Conservation (phyloP, 2,113 vertebrate species). For the Pao palembangensis region DNA sequence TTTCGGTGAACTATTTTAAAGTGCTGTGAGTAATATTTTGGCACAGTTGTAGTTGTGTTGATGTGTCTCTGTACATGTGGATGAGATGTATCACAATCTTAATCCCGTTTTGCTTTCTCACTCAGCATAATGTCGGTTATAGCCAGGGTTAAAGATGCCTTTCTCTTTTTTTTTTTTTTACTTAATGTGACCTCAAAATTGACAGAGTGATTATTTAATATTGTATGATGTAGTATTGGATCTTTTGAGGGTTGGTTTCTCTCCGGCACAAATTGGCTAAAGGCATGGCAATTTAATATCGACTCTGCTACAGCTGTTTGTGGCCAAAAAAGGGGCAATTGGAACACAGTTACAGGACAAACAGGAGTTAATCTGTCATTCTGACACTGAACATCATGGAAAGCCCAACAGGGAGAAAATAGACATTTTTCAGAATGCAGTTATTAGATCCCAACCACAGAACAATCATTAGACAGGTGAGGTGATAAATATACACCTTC, state of each 20-base stretch:
- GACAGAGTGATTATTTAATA: slow-evolving; percentile 1
- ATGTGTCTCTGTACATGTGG: slow-evolving; percentile 62
- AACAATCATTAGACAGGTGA: slow-evolving; percentile 29
- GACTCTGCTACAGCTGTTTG: background rate
- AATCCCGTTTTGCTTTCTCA: slow-evolving; percentile 3
- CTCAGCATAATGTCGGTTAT: slow-evolving; percentile 20
- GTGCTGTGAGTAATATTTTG: slow-evolving; percentile 60
- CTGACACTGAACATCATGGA: slow-evolving; percentile 53
- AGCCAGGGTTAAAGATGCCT: slow-evolving; percentile 15
- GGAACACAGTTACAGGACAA: slow-evolving; percentile 7
- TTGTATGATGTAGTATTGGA: slow-evolving; percentile 23
- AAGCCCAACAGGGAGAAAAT: slow-evolving; percentile 49
- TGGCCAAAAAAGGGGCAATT: slow-evolving; percentile 13
- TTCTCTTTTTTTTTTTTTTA: slow-evolving; percentile 30
- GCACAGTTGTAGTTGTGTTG: slow-evolving; percentile 61
- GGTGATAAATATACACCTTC: slow-evolving; percentile 33
- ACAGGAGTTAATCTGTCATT: slow-evolving; percentile 22
- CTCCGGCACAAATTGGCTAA: slow-evolving; percentile 25
- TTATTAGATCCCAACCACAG: slow-evolving; percentile 7
- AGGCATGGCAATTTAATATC: slow-evolving; percentile 2
- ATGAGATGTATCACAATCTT: slow-evolving; percentile 50
- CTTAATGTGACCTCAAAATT: no score
- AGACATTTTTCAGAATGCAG: slow-evolving; percentile 11
- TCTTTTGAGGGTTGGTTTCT: slow-evolving; percentile 16
- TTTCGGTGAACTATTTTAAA: slow-evolving; percentile 61